Base-by-base conservation (phyloP, 2,888 invertebrate genomes). In the Gryllus longicercus region DNA sequence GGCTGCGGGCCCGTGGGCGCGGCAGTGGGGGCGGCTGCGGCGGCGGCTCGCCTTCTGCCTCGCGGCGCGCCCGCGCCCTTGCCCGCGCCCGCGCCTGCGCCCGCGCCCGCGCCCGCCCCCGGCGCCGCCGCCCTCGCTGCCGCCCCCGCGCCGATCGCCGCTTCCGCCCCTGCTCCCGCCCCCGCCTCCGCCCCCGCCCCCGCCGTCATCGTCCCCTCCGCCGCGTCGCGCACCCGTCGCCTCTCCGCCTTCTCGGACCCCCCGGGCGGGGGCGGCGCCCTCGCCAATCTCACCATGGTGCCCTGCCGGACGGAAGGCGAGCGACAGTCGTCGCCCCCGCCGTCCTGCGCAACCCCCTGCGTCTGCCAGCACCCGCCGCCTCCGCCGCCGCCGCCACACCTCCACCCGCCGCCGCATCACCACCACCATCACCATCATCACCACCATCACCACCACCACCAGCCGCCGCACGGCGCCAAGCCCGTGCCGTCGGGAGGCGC, bases 221-320 rank as follows among this genome's bases (percentile, higher is more conserved):
- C 78, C 12, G 25, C 63, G 10, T n/a, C 78, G 14, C 79, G 75
- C 49, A 49, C 51, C 11, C 50, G 79, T 23, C 75, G 75, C 79
- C 25, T 75, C 25, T 74, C 79, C 38, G 74, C 74, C 18, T 74
- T 74, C 75, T 74, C 79, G n/a, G 79, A 75, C 49, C 18, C 38
- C n/a, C 74, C 63, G 25, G 12, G 25, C 74, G n/a, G 50, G 50
- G 51, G 21, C 75, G 75, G 25, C 79, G 79, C 75, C 50, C 51
- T 50, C 75, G 51, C 50, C n/a, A n/a, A 49, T n/a, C 23, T 79
- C 18, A 74, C 75, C 38, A 51, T 74, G 50, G 78, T 78, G 18
- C 78, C 78, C 25, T 74, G 63, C 38, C 51, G 74, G 78, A 77
- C 77, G 12, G 78, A 74, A 23, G 78, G 25, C 76, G 76, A 21